Percentiles rank a stretch among this genome's conserved stretches.
These are phyloP conservation scores for Agrilus cyanescens DNA, from an alignment of 2,888 invertebrate genomes.

Conservation along the genomic window DNA sequence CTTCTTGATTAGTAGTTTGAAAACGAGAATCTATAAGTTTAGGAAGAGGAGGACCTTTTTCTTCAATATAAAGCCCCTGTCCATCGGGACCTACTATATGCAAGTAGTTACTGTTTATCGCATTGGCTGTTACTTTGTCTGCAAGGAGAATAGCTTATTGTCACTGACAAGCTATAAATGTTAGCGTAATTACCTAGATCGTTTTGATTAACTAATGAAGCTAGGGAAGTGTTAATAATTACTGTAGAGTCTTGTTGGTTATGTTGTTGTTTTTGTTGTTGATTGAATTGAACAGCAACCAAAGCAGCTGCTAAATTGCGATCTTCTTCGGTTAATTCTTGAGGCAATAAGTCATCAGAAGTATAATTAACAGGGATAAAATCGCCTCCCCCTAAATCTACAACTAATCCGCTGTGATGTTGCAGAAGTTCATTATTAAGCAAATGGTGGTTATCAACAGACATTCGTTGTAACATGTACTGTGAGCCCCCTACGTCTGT, in stretches of 20 bases:
- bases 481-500: constrained; percentile 28
- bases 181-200: constrained; percentile 9
- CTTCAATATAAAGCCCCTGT: not conserved
- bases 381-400: constrained; percentile 33
- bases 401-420: constrained; percentile 33
- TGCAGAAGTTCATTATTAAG: constrained; percentile 32
- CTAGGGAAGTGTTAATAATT: constrained; percentile 20
- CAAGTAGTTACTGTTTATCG: constrained; percentile 24
- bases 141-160: constrained; percentile 26
- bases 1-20: not conserved
- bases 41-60: constrained; percentile 3
- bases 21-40: constrained; percentile 9
- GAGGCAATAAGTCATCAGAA: constrained; percentile 32
- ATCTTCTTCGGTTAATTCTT: constrained; percentile 46
- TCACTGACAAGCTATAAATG: constrained; percentile 20
- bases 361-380: constrained; percentile 35
- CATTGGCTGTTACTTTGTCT: constrained; percentile 20
- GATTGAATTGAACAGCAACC: constrained; percentile 48
- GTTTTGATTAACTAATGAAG: constrained; percentile 17
- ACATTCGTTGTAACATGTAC: constrained; percentile 32
- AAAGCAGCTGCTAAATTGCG: constrained; percentile 47
- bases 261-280: constrained; percentile 47
- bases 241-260: constrained; percentile 26
- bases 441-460: constrained; percentile 31
- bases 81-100: constrained; percentile 31